phyloP scores from a whole-genome alignment of 2,113 vertebrate genomes.

The Dicrurus megarhynchus region DNA sequence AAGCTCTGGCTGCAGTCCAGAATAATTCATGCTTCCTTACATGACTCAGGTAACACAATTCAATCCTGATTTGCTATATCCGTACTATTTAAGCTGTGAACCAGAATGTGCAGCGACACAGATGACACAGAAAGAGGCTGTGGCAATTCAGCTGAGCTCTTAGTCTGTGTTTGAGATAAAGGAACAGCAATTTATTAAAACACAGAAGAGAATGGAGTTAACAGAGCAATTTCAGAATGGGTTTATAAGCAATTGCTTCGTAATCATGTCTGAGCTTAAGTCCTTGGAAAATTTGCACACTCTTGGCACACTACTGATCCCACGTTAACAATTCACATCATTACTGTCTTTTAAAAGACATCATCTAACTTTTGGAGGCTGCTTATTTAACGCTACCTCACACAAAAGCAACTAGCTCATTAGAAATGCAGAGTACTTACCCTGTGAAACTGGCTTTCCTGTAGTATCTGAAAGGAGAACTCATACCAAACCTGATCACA shows the following conservation, averaged over 20 bases:
- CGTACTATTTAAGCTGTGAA: background rate
- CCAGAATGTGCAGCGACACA: background rate
- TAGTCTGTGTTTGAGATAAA: background rate
- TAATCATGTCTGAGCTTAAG: slow-evolving; percentile 26
- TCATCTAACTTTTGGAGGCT: background rate
- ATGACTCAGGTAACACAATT: background rate
- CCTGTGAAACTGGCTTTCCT: background rate
- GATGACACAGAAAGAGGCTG: background rate
- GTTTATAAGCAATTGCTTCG: background rate
- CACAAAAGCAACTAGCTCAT: background rate
- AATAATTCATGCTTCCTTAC: background rate
- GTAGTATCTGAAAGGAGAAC: background rate
- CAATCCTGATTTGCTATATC: background rate
- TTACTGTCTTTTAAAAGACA: background rate
- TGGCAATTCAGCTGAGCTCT: slow-evolving; percentile 1
- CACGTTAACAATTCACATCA: slow-evolving; percentile 13
- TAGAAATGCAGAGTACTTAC: background rate
- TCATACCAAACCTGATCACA: background rate
- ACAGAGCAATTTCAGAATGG: slow-evolving; percentile 10
- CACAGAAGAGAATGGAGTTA: slow-evolving; percentile 4
- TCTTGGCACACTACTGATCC: background rate
- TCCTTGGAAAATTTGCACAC: slow-evolving; percentile 2
- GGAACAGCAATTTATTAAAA: slow-evolving; percentile 27
- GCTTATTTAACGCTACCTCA: background rate
- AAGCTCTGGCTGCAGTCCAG: background rate